Conservation (phyloP, 2,888 invertebrate genomes). For the Quadroppia sp. region DNA sequence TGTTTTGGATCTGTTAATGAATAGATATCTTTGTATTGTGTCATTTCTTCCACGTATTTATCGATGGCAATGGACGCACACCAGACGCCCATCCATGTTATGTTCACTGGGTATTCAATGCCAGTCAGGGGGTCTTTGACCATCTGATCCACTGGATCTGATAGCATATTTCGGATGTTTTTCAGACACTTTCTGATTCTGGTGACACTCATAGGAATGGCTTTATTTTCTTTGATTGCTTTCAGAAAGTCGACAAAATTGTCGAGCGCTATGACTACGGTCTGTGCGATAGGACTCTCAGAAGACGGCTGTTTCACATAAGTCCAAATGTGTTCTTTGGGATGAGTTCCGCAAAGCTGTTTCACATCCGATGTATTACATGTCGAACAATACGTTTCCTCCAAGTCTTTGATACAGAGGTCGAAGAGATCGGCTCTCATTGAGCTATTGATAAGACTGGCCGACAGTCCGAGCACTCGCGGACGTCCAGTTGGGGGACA, state of each 20-base stretch:
- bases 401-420: conserved; percentile 72
- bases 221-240: background rate
- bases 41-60: background rate
- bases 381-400: conserved; percentile 57
- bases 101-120: background rate
- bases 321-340: background rate
- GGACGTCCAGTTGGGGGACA: conserved; percentile 49
- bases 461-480: conserved; percentile 56
- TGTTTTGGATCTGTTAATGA: background rate
- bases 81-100: conserved; percentile 23
- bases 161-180: conserved; percentile 3
- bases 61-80: background rate
- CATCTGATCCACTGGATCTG: background rate
- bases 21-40: background rate
- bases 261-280: background rate
- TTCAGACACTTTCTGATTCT: background rate
- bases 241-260: background rate
- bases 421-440: conserved; percentile 61
- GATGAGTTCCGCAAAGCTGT: background rate
- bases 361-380: conserved; percentile 1
- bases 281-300: background rate
- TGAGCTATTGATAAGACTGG: conserved; percentile 45
- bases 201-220: background rate
- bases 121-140: background rate
- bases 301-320: background rate